These are phyloP conservation scores for Fopius arisanus DNA, from an alignment of 1,140 invertebrate genomes.

Conservation along the genomic window DNA sequence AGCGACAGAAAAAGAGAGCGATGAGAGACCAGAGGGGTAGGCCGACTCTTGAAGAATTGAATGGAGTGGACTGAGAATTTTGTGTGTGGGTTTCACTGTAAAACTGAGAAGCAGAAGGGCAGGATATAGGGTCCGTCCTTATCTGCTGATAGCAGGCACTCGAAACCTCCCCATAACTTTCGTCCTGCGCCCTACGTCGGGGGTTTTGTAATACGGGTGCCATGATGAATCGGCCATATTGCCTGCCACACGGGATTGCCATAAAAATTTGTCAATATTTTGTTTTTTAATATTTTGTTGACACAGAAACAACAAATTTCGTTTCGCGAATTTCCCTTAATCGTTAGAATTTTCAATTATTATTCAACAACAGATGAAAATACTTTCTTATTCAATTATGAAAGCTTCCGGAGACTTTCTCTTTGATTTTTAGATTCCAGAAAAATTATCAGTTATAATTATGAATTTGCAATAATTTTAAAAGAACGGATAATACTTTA, in stretches of 20 bases:
- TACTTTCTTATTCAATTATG: no score
- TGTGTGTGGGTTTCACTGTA: slow-evolving; percentile 14
- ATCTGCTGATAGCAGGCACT: slow-evolving; percentile 57
- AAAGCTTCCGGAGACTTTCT: no score
- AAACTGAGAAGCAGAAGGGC: slow-evolving; percentile 1
- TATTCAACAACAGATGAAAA: no score
- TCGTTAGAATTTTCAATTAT: no score
- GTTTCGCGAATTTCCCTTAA: no score
- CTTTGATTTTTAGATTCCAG: no score
- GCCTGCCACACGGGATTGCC: slow-evolving; percentile 31
- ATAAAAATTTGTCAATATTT: not conserved
- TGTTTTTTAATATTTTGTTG: no score
- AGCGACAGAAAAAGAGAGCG: not conserved
- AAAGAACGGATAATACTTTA: no score
- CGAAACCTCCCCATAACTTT: slow-evolving; percentile 32
- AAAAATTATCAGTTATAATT: no score
- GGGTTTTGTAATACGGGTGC: slow-evolving; percentile 43
- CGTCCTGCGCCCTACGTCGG: slow-evolving; percentile 39
- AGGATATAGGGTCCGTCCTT: slow-evolving; percentile 60
- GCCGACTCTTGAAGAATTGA: not conserved
- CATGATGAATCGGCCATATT: slow-evolving; percentile 64
- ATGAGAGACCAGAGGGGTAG: not conserved
- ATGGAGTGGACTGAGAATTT: slow-evolving; percentile 21
- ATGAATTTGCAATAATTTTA: no score
- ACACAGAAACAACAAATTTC: no score